Evolutionary conservation across 2,888 invertebrate genomes (phyloP).

Genomic region (Caenorhabditis sp.): DNA sequence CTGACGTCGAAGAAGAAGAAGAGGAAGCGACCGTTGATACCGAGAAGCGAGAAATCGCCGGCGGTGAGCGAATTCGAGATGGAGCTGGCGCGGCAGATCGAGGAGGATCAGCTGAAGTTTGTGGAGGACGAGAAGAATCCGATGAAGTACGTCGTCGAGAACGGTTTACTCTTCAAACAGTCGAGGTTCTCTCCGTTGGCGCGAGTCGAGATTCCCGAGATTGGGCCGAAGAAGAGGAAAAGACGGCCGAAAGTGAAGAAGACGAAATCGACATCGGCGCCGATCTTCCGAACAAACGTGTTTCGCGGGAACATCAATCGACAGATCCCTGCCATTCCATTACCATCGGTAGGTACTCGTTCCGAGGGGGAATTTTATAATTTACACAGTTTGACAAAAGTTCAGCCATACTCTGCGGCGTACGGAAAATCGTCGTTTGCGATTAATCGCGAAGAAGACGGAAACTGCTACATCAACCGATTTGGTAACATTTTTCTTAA

Average conservation of each 20-base stretch:
- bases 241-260: slow-evolving; percentile 15
- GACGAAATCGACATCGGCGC: slow-evolving; percentile 4
- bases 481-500: slow-evolving; percentile 22
- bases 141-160: slow-evolving; percentile 56
- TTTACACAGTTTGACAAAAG: neutral
- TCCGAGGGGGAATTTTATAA: neutral
- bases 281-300: slow-evolving; percentile 35
- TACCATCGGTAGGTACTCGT: slow-evolving; percentile 26
- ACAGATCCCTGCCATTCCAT: slow-evolving; percentile 47
- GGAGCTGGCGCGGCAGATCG: slow-evolving; percentile 50
- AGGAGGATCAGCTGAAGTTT: slow-evolving; percentile 56
- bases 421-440: slow-evolving; percentile 43
- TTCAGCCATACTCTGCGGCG: slow-evolving; percentile 38
- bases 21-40: too few species aligned
- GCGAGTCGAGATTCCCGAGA: slow-evolving; percentile 30
- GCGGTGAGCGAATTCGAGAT: slow-evolving; percentile 41
- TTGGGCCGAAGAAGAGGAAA: slow-evolving; percentile 15
- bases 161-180: slow-evolving; percentile 47
- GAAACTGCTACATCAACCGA: slow-evolving; percentile 43
- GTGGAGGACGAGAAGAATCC: slow-evolving; percentile 55
- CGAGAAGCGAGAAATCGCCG: slow-evolving; percentile 4
- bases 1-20: too few species aligned
- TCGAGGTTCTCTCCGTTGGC: slow-evolving; percentile 45
- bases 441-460: slow-evolving; percentile 33
- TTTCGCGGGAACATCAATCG: slow-evolving; percentile 52